Evolutionary conservation across 1,140 invertebrate genomes (phyloP).

Genomic region (Gyrodactylus salaris): DNA sequence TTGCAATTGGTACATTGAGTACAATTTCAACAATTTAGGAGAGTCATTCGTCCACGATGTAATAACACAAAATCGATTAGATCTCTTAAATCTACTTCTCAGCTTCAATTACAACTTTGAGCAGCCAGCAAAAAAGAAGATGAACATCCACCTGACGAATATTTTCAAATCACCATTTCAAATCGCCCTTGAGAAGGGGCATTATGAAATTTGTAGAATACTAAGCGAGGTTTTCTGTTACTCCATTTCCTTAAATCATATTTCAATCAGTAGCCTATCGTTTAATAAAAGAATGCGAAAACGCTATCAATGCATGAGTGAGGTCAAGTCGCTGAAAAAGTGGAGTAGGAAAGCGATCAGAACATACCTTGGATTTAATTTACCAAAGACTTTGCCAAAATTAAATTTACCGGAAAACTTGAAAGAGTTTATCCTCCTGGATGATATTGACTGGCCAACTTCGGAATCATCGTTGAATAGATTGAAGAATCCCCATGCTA

Average conservation of each 20-base stretch:
- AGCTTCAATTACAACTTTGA: slow-evolving; percentile 17
- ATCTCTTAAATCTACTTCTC: slow-evolving; percentile 16
- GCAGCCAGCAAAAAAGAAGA: slow-evolving; percentile 16
- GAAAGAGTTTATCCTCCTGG: slow-evolving; percentile 8
- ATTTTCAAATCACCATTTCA: slow-evolving; percentile 17
- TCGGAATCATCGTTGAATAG: background rate
- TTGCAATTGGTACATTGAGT: slow-evolving; percentile 16
- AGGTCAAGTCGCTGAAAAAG: slow-evolving; percentile 7
- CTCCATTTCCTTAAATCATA: background rate
- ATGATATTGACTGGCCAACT: slow-evolving; percentile 5
- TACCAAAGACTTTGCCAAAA: slow-evolving; percentile 1
- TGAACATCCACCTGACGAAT: slow-evolving; percentile 12
- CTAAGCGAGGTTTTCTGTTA: slow-evolving; percentile 15
- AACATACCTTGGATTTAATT: slow-evolving; percentile 8
- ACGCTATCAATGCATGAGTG: background rate
- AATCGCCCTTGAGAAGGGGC: slow-evolving; percentile 16
- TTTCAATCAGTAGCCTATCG: background rate
- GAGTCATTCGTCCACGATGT: slow-evolving; percentile 17
- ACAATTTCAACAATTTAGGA: slow-evolving; percentile 16
- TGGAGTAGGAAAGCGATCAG: slow-evolving; percentile 9
- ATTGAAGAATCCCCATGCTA: background rate
- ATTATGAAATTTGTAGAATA: slow-evolving; percentile 16
- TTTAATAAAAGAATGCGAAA: background rate
- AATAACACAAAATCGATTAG: slow-evolving; percentile 16
- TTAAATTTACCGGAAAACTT: slow-evolving; percentile 7